Evolutionary conservation across 2,797 vertebrate genomes (phyloP).

Genomic region (Smutsia temminckii): DNA sequence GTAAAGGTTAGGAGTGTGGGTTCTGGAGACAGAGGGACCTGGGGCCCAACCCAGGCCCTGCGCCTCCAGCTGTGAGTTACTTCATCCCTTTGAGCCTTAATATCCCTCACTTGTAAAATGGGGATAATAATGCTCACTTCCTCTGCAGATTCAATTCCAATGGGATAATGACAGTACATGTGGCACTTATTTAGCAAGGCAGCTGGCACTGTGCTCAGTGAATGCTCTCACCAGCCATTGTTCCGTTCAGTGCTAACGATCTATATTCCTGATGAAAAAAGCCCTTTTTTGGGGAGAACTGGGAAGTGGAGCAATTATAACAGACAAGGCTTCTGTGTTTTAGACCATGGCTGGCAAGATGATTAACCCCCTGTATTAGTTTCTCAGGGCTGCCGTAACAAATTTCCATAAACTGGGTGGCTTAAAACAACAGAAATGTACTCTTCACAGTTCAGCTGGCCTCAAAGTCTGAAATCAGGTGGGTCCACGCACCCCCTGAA

Average conservation of each 20-base stretch:
- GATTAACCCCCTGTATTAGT: background rate
- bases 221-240: background rate
- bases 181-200: background rate
- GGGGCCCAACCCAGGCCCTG: background rate
- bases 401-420: background rate
- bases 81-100: background rate
- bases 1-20: background rate
- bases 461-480: background rate
- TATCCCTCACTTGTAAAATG: background rate
- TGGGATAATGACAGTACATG: background rate
- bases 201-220: background rate
- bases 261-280: background rate
- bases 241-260: background rate
- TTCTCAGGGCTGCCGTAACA: background rate
- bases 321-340: background rate
- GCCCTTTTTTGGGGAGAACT: background rate
- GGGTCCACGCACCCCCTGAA: background rate
- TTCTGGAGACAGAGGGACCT: background rate
- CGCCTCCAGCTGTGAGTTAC: background rate
- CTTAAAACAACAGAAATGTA: background rate
- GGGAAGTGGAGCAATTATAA: background rate
- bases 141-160: background rate
- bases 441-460: background rate
- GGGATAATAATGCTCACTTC: background rate
- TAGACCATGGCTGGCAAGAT: background rate